Evolutionary conservation across 2,888 invertebrate genomes (phyloP).

Genomic region (Abscondita cerata): DNA sequence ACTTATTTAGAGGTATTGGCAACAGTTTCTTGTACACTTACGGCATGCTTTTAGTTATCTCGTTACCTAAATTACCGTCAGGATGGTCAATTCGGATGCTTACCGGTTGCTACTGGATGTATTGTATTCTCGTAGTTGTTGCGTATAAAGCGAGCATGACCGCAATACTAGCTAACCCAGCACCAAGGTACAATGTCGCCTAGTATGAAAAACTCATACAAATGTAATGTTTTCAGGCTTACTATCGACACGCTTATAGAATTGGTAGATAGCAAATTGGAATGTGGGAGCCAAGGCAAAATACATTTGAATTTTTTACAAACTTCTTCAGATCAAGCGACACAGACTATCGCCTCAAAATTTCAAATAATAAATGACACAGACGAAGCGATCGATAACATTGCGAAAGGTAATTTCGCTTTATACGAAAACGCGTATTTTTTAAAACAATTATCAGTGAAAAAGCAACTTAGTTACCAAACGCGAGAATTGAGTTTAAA

Average conservation of each 20-base stretch:
- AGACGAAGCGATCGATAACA: constrained; percentile 68
- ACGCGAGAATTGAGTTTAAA: constrained; percentile 35
- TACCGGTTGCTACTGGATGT: constrained; percentile 89
- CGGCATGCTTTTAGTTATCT: constrained; percentile 81
- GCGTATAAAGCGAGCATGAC: constrained; percentile 86
- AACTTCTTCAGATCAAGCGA: constrained; percentile 70
- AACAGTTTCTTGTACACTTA: constrained; percentile 82
- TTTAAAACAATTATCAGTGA: constrained; percentile 70
- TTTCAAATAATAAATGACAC: constrained; percentile 70
- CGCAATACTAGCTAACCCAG: constrained; percentile 81
- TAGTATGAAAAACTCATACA: not conserved
- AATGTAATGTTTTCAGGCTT: constrained; percentile 62
- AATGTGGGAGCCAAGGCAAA: constrained; percentile 75
- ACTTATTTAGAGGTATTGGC: constrained; percentile 73
- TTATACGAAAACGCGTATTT: constrained; percentile 82
- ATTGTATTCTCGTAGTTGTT: constrained; percentile 79
- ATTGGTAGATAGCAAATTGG: constrained; percentile 69
- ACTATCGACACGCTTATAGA: constrained; percentile 80
- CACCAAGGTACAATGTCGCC: constrained; percentile 63
- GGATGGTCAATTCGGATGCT: constrained; percentile 82
- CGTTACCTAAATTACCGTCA: constrained; percentile 76
- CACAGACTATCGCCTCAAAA: constrained; percentile 70
- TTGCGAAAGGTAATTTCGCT: constrained; percentile 75
- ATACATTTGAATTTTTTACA: constrained; percentile 75
- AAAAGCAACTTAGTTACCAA: constrained; percentile 60